Evolutionary conservation across 1,140 invertebrate species (phyloP).

Genomic region (Papilio xuthus): DNA sequence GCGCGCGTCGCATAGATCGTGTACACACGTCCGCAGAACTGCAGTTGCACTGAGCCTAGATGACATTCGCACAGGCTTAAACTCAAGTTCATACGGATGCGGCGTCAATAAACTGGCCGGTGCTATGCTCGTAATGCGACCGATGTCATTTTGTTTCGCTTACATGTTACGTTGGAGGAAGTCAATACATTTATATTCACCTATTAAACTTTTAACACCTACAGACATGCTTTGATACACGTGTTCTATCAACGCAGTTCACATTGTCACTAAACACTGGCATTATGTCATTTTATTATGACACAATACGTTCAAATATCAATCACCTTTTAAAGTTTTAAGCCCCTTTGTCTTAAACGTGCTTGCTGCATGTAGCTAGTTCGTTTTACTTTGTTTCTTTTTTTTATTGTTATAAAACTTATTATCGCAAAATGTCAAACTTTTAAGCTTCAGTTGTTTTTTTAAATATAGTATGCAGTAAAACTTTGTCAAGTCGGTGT

Average conservation of each 20-base stretch:
- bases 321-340: no score
- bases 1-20: slow-evolving; percentile 60
- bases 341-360: no score
- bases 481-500: not conserved
- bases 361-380: not conserved
- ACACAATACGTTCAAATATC: no score
- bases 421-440: not conserved
- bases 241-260: not conserved
- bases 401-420: not conserved
- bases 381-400: not conserved
- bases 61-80: slow-evolving; percentile 75
- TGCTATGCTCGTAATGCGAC: slow-evolving; percentile 53
- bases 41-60: slow-evolving; percentile 74
- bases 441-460: not conserved
- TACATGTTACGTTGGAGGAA: slow-evolving; percentile 38
- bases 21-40: slow-evolving; percentile 64
- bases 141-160: slow-evolving; percentile 61
- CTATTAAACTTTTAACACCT: not conserved
- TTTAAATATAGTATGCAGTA: not conserved
- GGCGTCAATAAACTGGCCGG: slow-evolving; percentile 69
- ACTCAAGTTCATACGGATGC: slow-evolving; percentile 73
- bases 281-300: not conserved
- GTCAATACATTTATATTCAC: slow-evolving; percentile 9
- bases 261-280: not conserved
- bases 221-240: not conserved